phyloP scores from a whole-genome alignment of 2,113 vertebrate genomes.

The Megaleporinus macrocephalus region DNA sequence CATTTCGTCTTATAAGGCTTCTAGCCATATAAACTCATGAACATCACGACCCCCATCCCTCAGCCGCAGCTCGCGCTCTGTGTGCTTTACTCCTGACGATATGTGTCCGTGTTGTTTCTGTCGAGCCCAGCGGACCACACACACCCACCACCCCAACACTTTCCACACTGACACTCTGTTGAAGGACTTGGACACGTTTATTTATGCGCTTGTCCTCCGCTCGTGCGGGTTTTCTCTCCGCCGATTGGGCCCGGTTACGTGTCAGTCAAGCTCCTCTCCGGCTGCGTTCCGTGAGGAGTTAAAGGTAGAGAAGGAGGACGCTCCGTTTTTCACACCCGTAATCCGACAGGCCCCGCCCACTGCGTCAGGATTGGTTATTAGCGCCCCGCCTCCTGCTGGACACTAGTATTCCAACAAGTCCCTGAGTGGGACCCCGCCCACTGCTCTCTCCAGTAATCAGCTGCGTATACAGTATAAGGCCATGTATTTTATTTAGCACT shows the following conservation, averaged over 20 bases:
- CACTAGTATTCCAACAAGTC: neutral
- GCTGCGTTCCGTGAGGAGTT: conserved; percentile 6
- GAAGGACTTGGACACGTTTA: neutral
- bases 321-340: neutral
- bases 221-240: conserved; percentile 9
- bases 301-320: neutral
- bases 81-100: too few species aligned
- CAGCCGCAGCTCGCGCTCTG: too few species aligned
- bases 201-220: neutral
- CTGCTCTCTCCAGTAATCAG: neutral
- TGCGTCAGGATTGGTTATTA: neutral
- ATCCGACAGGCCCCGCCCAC: neutral
- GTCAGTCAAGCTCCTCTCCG: conserved; percentile 50
- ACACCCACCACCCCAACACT: neutral
- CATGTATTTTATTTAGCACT: too few species aligned
- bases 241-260: conserved; percentile 50
- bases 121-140: neutral
- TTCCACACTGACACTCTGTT: neutral
- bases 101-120: too few species aligned
- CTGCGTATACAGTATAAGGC: too few species aligned
- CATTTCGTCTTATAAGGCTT: too few species aligned
- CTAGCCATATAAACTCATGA: too few species aligned
- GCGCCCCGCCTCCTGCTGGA: neutral
- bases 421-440: neutral
- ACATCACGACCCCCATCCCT: too few species aligned